phyloP scores from a whole-genome alignment of 2,797 vertebrate genomes.

The Oreortyx pictus region DNA sequence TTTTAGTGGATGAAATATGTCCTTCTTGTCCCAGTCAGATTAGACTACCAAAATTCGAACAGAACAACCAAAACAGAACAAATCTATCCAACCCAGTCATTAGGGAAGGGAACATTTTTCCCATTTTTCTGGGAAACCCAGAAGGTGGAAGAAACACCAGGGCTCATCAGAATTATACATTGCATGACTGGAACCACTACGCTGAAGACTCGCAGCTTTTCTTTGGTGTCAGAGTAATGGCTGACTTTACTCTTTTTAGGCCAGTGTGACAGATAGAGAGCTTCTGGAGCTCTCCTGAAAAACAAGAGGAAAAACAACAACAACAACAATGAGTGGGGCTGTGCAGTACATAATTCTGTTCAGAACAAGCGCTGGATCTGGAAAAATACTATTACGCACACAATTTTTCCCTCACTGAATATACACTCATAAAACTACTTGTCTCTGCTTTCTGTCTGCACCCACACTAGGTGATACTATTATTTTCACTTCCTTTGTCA shows the following conservation, averaged over 20 bases:
- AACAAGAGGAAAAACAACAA: too few species aligned
- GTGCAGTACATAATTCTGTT: neutral
- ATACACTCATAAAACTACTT: neutral
- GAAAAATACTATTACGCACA: neutral
- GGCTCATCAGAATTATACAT: neutral
- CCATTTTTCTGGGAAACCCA: neutral
- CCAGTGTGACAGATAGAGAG: neutral
- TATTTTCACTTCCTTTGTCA: neutral
- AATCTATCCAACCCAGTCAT: neutral
- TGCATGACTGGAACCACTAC: rapidly evolving
- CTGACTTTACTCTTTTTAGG: neutral
- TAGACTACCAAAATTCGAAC: neutral
- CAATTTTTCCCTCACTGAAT: neutral
- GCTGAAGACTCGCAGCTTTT: neutral
- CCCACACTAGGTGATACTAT: neutral
- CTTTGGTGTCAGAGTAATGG: neutral
- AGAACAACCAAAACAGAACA: neutral
- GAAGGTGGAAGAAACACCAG: neutral
- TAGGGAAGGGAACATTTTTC: neutral
- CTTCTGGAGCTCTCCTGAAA: neutral
- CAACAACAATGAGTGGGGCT: neutral
- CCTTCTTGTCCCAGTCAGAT: neutral
- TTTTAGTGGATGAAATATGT: neutral
- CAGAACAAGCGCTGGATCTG: neutral
- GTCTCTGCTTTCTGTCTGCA: neutral